A percentile compares a stretch with the other conserved stretches of the same genome.
Conservation (phyloP, 2,888 invertebrate genomes). For the Ypsolopha scabrella region DNA sequence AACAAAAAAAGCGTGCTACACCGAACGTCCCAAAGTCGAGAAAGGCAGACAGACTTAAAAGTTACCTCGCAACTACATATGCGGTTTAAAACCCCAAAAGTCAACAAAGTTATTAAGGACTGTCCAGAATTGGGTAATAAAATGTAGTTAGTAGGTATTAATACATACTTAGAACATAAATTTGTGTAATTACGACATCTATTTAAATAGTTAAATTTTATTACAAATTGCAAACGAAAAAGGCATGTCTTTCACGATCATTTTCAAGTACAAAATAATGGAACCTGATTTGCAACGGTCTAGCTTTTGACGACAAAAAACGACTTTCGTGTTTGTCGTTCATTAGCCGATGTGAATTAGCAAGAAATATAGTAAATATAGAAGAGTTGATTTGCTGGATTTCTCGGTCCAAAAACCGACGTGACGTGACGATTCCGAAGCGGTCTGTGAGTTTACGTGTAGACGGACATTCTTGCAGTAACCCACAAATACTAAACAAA, state of each 20-base stretch:
- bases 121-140: neutral
- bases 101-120: neutral
- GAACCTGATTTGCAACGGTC: neutral
- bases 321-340: neutral
- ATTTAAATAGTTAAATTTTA: neutral
- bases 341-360: neutral
- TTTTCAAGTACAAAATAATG: neutral
- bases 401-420: conserved; percentile 1
- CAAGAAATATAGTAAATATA: neutral
- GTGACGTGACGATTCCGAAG: neutral
- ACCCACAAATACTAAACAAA: neutral
- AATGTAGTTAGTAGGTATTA: neutral
- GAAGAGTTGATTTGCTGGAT: neutral
- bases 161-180: neutral
- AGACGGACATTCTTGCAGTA: neutral
- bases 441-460: too few relatives aligned
- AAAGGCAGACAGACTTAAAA: neutral
- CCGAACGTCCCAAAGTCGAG: neutral
- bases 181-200: neutral
- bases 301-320: neutral
- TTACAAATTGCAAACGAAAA: neutral
- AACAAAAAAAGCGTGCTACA: neutral
- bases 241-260: neutral
- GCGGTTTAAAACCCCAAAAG: neutral
- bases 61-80: neutral